Evolutionary conservation across 2,797 vertebrate species (phyloP), one percentile per base, ranked within the genome.

Genomic region (Pipistrellus nathusii): DNA sequence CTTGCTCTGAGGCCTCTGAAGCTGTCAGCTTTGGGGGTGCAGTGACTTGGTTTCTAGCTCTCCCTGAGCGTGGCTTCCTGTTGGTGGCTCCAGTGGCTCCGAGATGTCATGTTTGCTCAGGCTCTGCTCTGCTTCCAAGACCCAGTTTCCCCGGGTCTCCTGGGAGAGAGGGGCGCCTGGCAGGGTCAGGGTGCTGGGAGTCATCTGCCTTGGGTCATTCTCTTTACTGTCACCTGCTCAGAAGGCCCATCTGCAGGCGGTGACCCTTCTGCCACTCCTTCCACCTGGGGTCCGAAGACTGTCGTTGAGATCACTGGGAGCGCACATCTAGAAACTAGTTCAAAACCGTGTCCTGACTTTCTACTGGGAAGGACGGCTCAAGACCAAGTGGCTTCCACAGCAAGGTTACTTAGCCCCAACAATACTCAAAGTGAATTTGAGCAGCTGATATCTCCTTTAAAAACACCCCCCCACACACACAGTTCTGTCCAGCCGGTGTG

Each of bases 401-500:
- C 55, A 90, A 87, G 25, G 95, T 68, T 81, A 88, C 75, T 95
- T 88, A 88, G 94, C 9, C 85, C 93, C 86, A 81, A 87, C 72
- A 38, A 94, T 62, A 93, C 90, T 66, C 87, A 57, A 94, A 92
- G 71, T 94, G 81, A 80, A 90, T 86, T 3, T 75, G 71, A 93
- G 57, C 51, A 92, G 85, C 62, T 95, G 23, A 77, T 38, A 44
- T n/a, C 53, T 94, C 87, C 53, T 82, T 66, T 75, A 41, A 41
- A 71, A 85, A 41, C 44, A 46, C 44, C 9, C 44, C 81, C 84
- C 62, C 35, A n/a, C n/a, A 75, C 84, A 87, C 27, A 62, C 10
- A 94, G 62, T 30, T 62, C 59, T 62, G 27, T 30, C 27, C 27
- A 14, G 27, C 27, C 25, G 6, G 59, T 15, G 27, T 62, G 27